Evolutionary conservation across 2,888 invertebrate species (phyloP).

Genomic region (Lepidocyrtoides sp.): DNA sequence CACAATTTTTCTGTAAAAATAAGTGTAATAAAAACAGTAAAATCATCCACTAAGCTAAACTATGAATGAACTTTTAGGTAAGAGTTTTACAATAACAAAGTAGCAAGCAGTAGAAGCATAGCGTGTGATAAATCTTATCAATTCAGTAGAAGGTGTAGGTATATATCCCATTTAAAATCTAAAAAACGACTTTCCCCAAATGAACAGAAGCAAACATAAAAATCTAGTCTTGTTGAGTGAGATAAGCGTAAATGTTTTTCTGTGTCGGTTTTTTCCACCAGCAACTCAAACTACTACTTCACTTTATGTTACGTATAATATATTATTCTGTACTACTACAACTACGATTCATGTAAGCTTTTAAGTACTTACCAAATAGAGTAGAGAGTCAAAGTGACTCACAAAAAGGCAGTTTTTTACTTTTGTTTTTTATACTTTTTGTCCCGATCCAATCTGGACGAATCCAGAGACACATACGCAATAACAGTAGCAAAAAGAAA

Average conservation of each 20-base stretch:
- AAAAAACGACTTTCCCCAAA: constrained; percentile 65
- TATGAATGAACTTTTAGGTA: no score
- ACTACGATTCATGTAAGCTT: constrained; percentile 23
- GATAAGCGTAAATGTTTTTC: constrained; percentile 63
- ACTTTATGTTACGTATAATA: no score
- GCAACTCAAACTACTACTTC: no score
- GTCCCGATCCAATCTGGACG: constrained; percentile 7
- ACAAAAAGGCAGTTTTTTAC: constrained; percentile 38
- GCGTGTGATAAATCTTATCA: constrained; percentile 63
- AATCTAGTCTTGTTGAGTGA: constrained; percentile 43
- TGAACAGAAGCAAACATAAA: constrained; percentile 36
- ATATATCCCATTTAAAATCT: constrained; percentile 49
- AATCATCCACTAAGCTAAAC: neutral
- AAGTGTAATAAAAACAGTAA: neutral
- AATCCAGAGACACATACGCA: constrained; percentile 24
- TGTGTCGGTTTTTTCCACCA: constrained; percentile 44
- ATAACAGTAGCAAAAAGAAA: no score
- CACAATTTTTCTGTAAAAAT: neutral
- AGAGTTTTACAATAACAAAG: no score
- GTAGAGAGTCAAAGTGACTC: constrained; percentile 53
- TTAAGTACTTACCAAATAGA: constrained; percentile 56
- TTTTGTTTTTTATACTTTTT: neutral
- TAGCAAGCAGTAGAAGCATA: no score
- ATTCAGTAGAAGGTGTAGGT: constrained; percentile 33
- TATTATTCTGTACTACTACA: no score